Percentiles rank a stretch among this genome's conserved stretches.
phyloP scores from a whole-genome alignment of 2,888 invertebrate genomes.

The Dolomedes plantarius region DNA sequence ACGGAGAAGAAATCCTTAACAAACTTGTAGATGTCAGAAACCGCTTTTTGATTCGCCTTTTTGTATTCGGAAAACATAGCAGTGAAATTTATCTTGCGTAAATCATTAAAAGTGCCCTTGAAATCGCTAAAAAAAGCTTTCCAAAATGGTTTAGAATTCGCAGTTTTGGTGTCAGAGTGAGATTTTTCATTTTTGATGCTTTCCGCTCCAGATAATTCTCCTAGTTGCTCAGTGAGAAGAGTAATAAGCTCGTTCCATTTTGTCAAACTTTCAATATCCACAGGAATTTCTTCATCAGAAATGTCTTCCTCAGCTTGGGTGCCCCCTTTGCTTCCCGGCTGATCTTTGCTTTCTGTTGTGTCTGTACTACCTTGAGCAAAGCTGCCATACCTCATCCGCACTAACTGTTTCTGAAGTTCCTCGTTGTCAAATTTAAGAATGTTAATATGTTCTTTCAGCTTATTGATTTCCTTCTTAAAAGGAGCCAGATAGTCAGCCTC shows the following conservation, averaged over 20 bases:
- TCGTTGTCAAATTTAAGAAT: constrained; percentile 40
- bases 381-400: constrained; percentile 28
- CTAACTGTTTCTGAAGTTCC: constrained; percentile 40
- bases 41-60: background rate
- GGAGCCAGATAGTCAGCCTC: background rate
- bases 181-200: background rate
- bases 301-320: background rate
- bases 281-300: constrained; percentile 5
- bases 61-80: background rate
- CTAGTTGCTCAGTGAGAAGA: constrained; percentile 11
- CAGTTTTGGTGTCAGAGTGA: background rate
- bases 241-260: constrained; percentile 34
- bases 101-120: constrained; percentile 8
- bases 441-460: constrained; percentile 44
- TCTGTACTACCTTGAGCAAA: background rate
- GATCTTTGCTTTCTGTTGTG: background rate
- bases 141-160: background rate
- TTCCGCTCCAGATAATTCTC: background rate
- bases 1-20: background rate
- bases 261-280: constrained; percentile 7
- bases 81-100: background rate
- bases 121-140: constrained; percentile 1
- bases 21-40: background rate
- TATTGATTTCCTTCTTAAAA: constrained; percentile 39
- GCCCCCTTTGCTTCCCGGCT: background rate